phyloP scores from a whole-genome alignment of 2,888 invertebrate species.

The Ochlodes sylvanus region DNA sequence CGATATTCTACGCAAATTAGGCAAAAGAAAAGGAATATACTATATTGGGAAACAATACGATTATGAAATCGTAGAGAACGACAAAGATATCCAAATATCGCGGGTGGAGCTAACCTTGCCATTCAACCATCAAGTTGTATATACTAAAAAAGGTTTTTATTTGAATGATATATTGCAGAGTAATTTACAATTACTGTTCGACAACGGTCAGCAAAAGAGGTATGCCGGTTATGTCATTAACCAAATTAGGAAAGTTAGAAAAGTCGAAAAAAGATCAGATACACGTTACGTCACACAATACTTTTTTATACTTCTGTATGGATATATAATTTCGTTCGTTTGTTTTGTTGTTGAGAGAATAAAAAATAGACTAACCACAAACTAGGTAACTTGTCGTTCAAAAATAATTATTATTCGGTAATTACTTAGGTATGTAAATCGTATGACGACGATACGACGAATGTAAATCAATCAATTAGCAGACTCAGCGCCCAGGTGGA shows the following conservation, averaged over 20 bases:
- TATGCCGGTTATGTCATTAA: not conserved
- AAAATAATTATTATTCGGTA: no score
- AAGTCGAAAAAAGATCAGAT: not conserved
- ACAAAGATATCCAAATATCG: not conserved
- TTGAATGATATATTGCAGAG: not conserved
- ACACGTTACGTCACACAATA: not conserved
- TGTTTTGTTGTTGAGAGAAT: not conserved
- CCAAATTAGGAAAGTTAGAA: not conserved
- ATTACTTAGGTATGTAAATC: no score
- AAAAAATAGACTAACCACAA: not conserved
- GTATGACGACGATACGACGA: no score
- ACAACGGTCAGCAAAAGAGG: not conserved
- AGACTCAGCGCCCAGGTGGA: no score
- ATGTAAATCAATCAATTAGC: no score
- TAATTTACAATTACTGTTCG: not conserved
- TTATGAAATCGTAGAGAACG: not conserved
- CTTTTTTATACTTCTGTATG: not conserved
- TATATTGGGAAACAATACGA: not conserved
- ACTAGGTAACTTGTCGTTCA: not conserved
- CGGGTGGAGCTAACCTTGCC: not conserved
- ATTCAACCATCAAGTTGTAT: not conserved
- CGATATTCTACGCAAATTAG: not conserved
- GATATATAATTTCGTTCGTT: not conserved
- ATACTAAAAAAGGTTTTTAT: conserved; percentile 1
- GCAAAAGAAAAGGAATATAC: not conserved